A percentile compares a stretch with the other conserved stretches of the same genome.
phyloP scores from a whole-genome alignment of 2,888 invertebrate species.

The Clunio marinus region DNA sequence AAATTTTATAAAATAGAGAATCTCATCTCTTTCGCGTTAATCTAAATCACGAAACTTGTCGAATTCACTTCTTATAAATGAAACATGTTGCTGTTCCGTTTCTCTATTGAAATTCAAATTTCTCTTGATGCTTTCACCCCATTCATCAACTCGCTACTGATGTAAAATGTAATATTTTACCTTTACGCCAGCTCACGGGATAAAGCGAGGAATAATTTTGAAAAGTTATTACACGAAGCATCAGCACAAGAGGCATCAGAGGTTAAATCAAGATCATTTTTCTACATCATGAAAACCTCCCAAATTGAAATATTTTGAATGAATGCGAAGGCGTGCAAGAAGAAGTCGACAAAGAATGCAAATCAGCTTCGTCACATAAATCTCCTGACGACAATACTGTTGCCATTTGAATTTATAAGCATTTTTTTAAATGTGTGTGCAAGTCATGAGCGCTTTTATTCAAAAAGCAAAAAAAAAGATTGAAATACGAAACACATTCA shows the following conservation, averaged over 20 bases:
- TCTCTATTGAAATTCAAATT: constrained; percentile 24
- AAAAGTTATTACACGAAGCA: not conserved
- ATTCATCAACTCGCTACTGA: constrained; percentile 1
- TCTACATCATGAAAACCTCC: not conserved
- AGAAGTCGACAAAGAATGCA: not conserved
- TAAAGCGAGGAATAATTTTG: not conserved
- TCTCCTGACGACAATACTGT: not conserved
- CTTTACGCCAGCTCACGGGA: not conserved
- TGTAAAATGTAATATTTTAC: not conserved
- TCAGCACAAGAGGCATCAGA: not conserved
- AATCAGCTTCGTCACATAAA: constrained; percentile 2
- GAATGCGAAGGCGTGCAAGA: not conserved
- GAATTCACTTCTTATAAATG: not conserved
- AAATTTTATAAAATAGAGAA: not conserved
- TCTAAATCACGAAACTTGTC: not conserved
- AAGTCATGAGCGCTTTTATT: not conserved
- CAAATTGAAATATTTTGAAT: not conserved
- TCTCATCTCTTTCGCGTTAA: no score
- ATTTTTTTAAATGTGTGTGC: not conserved
- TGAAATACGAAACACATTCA: not conserved
- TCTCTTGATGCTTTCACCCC: not conserved
- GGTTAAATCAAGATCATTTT: constrained; percentile 9
- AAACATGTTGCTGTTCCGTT: not conserved
- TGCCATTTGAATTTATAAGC: not conserved
- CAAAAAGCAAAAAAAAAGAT: not conserved